Conservation (phyloP, 2,888 invertebrate genomes). For the Operophtera brumata region DNA sequence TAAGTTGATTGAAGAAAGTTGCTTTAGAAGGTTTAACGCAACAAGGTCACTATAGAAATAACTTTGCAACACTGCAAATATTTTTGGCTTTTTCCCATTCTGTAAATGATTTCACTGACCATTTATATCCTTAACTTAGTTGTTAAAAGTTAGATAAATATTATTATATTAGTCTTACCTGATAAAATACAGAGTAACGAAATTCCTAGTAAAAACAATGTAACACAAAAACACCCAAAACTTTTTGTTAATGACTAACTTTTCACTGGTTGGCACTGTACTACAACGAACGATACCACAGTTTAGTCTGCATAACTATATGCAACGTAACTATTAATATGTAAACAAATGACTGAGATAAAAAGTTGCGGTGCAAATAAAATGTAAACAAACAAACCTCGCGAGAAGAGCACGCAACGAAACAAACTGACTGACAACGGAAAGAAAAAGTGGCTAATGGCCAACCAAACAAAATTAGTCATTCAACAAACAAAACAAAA, state of each 20-base stretch:
- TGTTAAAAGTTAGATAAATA: neutral
- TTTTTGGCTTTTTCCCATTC: too few species aligned
- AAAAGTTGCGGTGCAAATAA: constrained; percentile 40
- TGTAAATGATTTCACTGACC: too few species aligned
- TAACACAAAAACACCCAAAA: constrained; percentile 33
- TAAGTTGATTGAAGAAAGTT: too few species aligned
- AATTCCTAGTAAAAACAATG: constrained; percentile 25
- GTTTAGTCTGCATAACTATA: constrained; percentile 43
- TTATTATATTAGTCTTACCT: constrained; percentile 13
- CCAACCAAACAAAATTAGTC: neutral
- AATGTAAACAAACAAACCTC: constrained; percentile 54
- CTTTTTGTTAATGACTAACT: constrained; percentile 42
- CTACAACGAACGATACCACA: constrained; percentile 48
- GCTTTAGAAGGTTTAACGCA: too few species aligned
- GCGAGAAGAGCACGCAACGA: constrained; percentile 26
- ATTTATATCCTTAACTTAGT: too few species aligned
- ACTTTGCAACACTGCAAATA: too few species aligned
- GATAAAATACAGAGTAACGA: constrained; percentile 14
- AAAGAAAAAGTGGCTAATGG: neutral
- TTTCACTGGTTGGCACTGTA: constrained; percentile 26
- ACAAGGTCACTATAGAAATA: too few species aligned
- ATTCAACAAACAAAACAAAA: neutral
- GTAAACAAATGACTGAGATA: constrained; percentile 37
- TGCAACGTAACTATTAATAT: constrained; percentile 21
- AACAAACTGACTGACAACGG: neutral